A percentile compares a stretch with the other conserved stretches of the same genome.
Conservation (phyloP, 2,797 vertebrate species). For the Acanthiza pusilla region DNA sequence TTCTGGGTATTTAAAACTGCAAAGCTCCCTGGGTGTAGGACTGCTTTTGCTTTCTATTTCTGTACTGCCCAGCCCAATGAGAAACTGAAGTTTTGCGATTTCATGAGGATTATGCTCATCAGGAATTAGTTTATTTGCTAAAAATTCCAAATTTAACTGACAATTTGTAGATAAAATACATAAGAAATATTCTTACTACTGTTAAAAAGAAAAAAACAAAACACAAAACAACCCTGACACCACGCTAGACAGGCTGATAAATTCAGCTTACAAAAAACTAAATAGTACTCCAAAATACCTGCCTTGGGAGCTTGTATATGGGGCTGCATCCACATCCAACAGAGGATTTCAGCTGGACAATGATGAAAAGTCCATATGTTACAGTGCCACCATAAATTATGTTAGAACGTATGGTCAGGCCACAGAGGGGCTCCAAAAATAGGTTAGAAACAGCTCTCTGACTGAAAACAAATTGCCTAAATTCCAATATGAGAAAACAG, state of each 20-base stretch:
- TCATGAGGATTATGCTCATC: neutral
- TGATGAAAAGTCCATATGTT: conserved; percentile 97
- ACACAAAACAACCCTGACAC: neutral
- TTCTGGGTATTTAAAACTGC: neutral
- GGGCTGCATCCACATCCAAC: conserved; percentile 73
- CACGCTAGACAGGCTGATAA: neutral
- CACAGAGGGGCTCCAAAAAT: conserved; percentile 92
- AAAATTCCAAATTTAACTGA: neutral
- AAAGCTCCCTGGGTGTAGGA: neutral
- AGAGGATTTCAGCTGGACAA: conserved; percentile 86
- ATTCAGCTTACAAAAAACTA: conserved; percentile 14
- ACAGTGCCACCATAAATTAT: conserved; percentile 93
- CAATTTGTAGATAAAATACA: neutral
- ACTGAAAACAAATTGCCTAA: conserved; percentile 93
- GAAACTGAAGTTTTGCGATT: neutral
- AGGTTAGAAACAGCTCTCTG: conserved; percentile 84
- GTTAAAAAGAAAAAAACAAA: neutral
- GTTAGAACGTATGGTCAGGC: conserved; percentile 85
- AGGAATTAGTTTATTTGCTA: neutral
- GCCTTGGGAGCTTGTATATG: neutral
- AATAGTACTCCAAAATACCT: conserved; percentile 8
- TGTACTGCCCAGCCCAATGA: neutral
- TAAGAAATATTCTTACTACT: neutral
- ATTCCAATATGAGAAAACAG: conserved; percentile 82
- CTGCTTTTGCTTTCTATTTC: neutral